These are phyloP conservation scores for Selene dorsalis DNA, from an alignment of 2,797 vertebrate species.

Conservation along the genomic window DNA sequence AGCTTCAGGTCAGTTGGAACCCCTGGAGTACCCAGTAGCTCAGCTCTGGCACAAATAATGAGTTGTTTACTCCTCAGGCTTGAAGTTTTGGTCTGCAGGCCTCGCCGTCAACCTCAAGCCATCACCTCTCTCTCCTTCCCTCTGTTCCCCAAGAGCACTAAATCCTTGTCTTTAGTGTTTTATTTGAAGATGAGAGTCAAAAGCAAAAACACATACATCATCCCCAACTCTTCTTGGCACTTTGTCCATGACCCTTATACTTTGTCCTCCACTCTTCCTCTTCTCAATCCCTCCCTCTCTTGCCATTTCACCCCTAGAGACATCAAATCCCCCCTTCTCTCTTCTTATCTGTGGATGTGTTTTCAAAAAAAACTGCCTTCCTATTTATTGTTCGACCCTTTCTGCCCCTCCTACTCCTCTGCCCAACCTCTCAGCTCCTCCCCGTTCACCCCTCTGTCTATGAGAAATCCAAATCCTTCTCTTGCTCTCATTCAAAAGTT, in stretches of 20 bases:
- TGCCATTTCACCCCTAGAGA: conserved; percentile 9
- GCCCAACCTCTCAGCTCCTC: conserved; percentile 1
- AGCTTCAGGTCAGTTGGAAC: conserved; percentile 19
- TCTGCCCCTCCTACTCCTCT: conserved; percentile 23
- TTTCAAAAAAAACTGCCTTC: conserved; percentile 2
- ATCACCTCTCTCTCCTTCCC: conserved; percentile 22
- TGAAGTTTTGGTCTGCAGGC: conserved; percentile 36
- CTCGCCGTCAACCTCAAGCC: conserved; percentile 30
- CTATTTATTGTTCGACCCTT: conserved; percentile 34
- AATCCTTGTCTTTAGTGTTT: conserved; percentile 48
- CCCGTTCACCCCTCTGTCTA: not conserved
- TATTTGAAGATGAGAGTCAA: conserved; percentile 53
- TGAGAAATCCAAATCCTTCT: conserved; percentile 40
- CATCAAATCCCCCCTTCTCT: conserved; percentile 44
- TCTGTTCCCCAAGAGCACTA: conserved; percentile 18
- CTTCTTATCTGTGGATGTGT: conserved; percentile 37
- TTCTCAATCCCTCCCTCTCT: conserved; percentile 6
- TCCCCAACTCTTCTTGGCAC: conserved; percentile 33
- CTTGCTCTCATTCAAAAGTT: conserved; percentile 26
- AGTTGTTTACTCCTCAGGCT: conserved; percentile 62
- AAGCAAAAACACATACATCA: conserved; percentile 55
- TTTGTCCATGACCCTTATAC: conserved; percentile 38
- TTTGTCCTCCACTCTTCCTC: conserved; percentile 39
- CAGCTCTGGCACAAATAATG: conserved; percentile 33
- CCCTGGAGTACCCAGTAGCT: conserved; percentile 23